Base-by-base conservation (phyloP, 2,797 vertebrate species). In the Myripristis jacobus region DNA sequence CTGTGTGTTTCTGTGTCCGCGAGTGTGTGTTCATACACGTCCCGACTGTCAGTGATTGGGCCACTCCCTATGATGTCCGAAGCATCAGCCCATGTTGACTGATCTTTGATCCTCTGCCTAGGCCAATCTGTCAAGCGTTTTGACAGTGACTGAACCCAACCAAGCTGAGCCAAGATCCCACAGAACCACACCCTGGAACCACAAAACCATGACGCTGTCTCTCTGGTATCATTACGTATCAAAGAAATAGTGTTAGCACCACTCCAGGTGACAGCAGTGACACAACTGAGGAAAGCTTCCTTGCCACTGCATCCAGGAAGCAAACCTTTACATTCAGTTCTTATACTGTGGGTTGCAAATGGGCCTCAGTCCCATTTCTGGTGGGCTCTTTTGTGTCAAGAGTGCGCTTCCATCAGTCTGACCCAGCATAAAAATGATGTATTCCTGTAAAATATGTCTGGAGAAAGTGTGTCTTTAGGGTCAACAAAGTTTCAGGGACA, bases 61-160 rank as follows among this genome's bases (percentile, higher is more conserved):
- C 83, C 84, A 71, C 89, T 81, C 84, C 89, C 81, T 71, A 79
- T 85, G 85, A 89, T 80, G 75, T 84, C 64, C 51, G 18, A 46
- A 72, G 66, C 54, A 54, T 60, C 48, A 46, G 34, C 80, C 65
- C 62, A 68, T 16, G 24, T 18, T 87, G 87, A 86, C 70, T 82
- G 84, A 80, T 83, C 81, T 80, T 78, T 88, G 77, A 82, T 87
- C 73, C 68, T 72, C 77, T 77, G 75, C 73, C 84, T 78, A 31
- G 38, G 66, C 58, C 16, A 69, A 38, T 46, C 38, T 81, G 34
- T 84, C 76, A 76, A 66, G 56, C 60, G 66, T 73, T 84, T 50
- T 73, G 75, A 84, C 78, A 79, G 66, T 74, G 82, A 89, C 66
- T 66, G 16, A 77, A 88, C 70, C 48, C 72, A 52, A 64, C 19